Conservation (phyloP, 2,797 vertebrate species). For the Arnoldichthys spilopterus region DNA sequence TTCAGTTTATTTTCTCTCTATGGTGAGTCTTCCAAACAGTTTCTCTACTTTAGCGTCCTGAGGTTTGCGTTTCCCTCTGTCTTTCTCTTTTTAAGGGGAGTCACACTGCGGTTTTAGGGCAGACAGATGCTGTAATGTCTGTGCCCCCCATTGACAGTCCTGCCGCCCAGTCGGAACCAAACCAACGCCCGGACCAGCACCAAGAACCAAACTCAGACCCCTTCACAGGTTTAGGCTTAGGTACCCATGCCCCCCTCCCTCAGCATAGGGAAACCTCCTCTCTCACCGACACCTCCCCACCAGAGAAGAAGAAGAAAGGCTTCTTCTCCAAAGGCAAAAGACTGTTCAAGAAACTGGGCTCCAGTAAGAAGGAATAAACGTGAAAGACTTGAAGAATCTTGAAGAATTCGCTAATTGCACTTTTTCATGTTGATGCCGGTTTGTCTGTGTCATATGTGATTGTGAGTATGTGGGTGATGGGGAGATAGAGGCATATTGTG, state of each 20-base stretch:
- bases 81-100: slow-evolving; percentile 68
- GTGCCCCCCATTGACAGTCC: slow-evolving; percentile 47
- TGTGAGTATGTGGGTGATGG: slow-evolving; percentile 40
- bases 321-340: slow-evolving; percentile 93
- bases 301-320: slow-evolving; percentile 84
- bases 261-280: slow-evolving; percentile 49
- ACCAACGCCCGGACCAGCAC: slow-evolving; percentile 3
- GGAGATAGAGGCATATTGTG: neutral
- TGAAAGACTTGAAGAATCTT: slow-evolving; percentile 12
- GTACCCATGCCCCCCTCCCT: slow-evolving; percentile 39
- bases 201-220: slow-evolving; percentile 33
- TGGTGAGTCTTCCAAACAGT: neutral
- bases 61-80: neutral
- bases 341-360: slow-evolving; percentile 89
- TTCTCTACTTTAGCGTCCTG: neutral
- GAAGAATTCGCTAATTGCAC: slow-evolving; percentile 60
- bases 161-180: slow-evolving; percentile 40
- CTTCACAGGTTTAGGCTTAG: slow-evolving; percentile 41
- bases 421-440: slow-evolving; percentile 31
- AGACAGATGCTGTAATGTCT: slow-evolving; percentile 49
- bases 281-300: slow-evolving; percentile 61
- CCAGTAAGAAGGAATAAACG: slow-evolving; percentile 85
- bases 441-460: slow-evolving; percentile 10
- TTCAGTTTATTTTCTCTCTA: too few relatives aligned
- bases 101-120: slow-evolving; percentile 59